Base-by-base conservation (phyloP, 1,140 invertebrate species). In the Drosophila tani region DNA sequence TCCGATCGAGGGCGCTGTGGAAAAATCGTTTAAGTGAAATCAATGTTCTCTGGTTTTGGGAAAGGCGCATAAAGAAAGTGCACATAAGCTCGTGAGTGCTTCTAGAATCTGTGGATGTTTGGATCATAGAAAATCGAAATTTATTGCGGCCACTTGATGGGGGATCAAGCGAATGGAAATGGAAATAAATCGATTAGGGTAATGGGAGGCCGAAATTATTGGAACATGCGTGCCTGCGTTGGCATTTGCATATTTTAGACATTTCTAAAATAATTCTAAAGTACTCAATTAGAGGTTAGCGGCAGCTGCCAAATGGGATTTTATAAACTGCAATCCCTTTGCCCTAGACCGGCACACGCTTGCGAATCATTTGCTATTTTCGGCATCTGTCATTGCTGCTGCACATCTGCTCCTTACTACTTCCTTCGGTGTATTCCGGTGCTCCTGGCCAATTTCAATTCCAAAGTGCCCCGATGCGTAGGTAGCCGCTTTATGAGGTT, bases 11-110 rank as follows among this genome's bases (percentile, higher is more conserved):
- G 43, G 65, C 64, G 29, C 63, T 70, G 68, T 43, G 24, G 53
- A 21, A 50, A 74, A 74, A 73, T 74, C 68, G 53, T 60, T 74
- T 62, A 74, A 85, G 82, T 84, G 81, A 84, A 84, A 84, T 84
- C 82, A 78, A 78, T 85, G 82, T 84, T 65, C 46, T 75, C 15
- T 56, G 74, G 75, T 80, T 80, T 81, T 67, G 77, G 62, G 62
- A 53, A 63, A 60, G n/a, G 46, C 27, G 57, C 50, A 65, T 29
- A 57, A 57, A 35, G 66, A 70, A 70, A 71, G 66, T 59, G 43
- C 55, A 59, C 38, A 59, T 45, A 43, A 32, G 40, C 17, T 43
- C 38, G 40, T 66, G 35, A 62, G 38, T 60, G 59, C 66, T 50
- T 70, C 38, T 49, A 56, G 67, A 70, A 35, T 35, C 40, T 24